Evolutionary conservation across 23 tunicate genomes (phyloP), one percentile per base, ranked within the genome.

Genomic region (Clavelina lepadiformis): DNA sequence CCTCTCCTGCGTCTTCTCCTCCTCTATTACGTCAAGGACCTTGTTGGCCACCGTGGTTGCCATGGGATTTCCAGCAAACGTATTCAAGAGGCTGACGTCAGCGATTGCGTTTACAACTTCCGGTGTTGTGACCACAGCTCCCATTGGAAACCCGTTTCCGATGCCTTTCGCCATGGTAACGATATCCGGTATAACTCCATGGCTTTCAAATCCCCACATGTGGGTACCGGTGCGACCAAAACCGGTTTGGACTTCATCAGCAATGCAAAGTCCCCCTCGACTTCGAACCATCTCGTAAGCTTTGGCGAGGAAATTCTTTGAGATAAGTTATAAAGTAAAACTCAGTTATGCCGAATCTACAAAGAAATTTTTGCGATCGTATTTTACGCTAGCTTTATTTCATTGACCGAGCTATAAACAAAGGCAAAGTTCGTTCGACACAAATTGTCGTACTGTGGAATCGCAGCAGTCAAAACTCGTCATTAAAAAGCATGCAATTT

Each of bases 241-340:
- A 11, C 98, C 98, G 23, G 85, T 70, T 68, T 94, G 99, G 25
- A 94, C 99, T 55, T 94, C 99, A 60, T 94, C 99, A 29, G 77
- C 76, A 36, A 94, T 57, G 36, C 95, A 86, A 31, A 94, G 46
- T 3, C 99, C 99, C 8, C 99, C 99, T 24, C 56, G 51, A 2
- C 62, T 76, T 0, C 88, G 85, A 28, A 94, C 60, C 60, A 80
- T 50, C 55, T 80, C 91, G 75, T 31, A 85, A n/a, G 94, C 95
- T 56, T 54, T 30, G 38, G 80, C 76, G 15, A 94, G 55, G 49
- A 93, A 94, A 24, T 82, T 82, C 88, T 88, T n/a, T n/a, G n/a
- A n/a, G n/a, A n/a, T n/a, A n/a, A n/a, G n/a, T n/a, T n/a, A n/a
- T n/a, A n/a, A n/a, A n/a, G n/a, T n/a, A n/a, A n/a, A n/a, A n/a